These are phyloP conservation scores for Pteronura brasiliensis DNA, from an alignment of 2,113 vertebrate genomes.

Conservation along the genomic window DNA sequence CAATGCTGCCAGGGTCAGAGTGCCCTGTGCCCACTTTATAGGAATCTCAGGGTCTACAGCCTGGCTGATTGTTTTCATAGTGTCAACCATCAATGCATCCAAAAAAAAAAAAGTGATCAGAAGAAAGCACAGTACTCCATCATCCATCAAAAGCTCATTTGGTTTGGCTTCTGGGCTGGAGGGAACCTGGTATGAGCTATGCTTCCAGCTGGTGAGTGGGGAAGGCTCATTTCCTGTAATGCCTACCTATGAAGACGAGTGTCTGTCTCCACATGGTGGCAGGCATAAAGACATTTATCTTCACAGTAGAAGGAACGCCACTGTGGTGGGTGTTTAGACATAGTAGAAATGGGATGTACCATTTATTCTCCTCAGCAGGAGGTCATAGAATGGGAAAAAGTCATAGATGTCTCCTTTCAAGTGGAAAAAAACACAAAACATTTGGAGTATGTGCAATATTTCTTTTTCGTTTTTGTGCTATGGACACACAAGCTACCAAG, in stretches of 20 bases:
- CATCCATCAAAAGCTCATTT: background rate
- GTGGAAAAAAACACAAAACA: background rate
- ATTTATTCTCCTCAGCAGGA: background rate
- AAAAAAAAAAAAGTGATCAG: background rate
- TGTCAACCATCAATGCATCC: background rate
- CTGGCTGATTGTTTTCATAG: background rate
- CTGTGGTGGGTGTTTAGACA: background rate
- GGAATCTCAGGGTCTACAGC: no score
- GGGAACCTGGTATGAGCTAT: background rate
- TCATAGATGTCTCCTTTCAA: background rate
- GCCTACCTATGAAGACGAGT: background rate
- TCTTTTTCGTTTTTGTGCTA: background rate
- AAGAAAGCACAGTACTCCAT: background rate
- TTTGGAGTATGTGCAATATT: background rate
- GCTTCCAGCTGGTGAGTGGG: fast-evolving
- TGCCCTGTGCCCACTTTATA: fast-evolving
- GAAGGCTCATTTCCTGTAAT: background rate
- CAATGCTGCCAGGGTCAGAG: background rate
- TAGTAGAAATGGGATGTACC: background rate
- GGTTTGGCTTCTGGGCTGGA: background rate
- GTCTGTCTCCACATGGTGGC: background rate
- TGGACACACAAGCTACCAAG: background rate
- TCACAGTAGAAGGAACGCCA: background rate
- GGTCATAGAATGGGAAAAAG: background rate
- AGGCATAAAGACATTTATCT: background rate